These are phyloP conservation scores for Lapara coniferarum DNA, from an alignment of 2,888 invertebrate genomes.

Conservation along the genomic window DNA sequence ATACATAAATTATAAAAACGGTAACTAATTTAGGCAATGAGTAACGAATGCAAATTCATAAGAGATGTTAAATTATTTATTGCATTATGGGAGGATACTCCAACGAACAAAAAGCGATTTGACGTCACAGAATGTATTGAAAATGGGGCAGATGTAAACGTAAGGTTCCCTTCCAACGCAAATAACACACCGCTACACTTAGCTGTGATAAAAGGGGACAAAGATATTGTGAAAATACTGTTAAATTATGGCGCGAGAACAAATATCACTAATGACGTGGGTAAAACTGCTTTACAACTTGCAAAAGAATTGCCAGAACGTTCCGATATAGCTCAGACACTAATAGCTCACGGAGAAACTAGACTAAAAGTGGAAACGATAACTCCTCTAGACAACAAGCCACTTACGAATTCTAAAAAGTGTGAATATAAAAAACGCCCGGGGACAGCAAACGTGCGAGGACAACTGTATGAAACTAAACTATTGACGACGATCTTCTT, in stretches of 20 bases:
- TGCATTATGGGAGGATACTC: neutral
- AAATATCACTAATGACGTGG: constrained; percentile 1
- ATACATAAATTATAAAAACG: neutral
- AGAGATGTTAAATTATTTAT: constrained; percentile 14
- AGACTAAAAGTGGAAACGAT: neutral
- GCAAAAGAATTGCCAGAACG: constrained; percentile 3
- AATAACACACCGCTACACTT: constrained; percentile 22
- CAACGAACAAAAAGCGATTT: neutral
- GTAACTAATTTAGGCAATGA: neutral
- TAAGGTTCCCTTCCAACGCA: neutral
- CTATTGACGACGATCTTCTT: constrained; percentile 37
- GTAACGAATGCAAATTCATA: neutral
- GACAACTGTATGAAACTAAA: constrained; percentile 42
- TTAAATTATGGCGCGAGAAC: constrained; percentile 4
- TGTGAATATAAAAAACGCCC: constrained; percentile 32
- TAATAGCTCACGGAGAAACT: neutral
- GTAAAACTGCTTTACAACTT: constrained; percentile 10
- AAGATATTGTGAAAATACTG: constrained; percentile 5
- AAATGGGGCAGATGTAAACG: constrained; percentile 18
- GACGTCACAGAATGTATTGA: neutral
- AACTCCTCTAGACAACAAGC: neutral
- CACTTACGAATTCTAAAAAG: neutral
- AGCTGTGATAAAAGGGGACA: constrained; percentile 1
- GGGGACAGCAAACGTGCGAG: constrained; percentile 37
- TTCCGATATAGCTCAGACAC: neutral